phyloP scores from a whole-genome alignment of 2,888 invertebrate species.

The Plebejus melissa region DNA sequence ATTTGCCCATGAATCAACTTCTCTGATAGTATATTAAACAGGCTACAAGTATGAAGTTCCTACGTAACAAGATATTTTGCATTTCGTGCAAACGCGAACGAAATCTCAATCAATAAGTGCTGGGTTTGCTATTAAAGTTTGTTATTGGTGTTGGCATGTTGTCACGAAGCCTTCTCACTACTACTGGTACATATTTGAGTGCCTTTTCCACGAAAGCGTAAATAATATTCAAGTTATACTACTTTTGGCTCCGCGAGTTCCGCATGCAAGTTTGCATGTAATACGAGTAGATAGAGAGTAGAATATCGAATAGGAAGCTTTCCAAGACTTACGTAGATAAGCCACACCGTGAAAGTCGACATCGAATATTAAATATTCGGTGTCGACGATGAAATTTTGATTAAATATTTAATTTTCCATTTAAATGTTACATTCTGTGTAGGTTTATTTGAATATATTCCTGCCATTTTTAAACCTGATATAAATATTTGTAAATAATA shows the following conservation, averaged over 20 bases:
- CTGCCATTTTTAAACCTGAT: too few species aligned
- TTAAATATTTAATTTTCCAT: not conserved
- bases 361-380: not conserved
- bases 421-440: not conserved
- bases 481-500: too few species aligned
- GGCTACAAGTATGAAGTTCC: not conserved
- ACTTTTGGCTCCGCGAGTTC: conserved; percentile 30
- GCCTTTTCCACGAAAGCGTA: conserved; percentile 26
- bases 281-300: conserved; percentile 26
- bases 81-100: not conserved
- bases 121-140: not conserved
- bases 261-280: conserved; percentile 38
- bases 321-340: not conserved
- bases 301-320: conserved; percentile 15
- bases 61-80: not conserved
- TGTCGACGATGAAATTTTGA: too few species aligned
- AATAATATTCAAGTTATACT: conserved; percentile 30
- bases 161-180: conserved; percentile 5
- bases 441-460: too few species aligned
- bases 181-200: conserved; percentile 20
- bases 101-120: not conserved
- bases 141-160: conserved; percentile 21
- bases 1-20: too few species aligned
- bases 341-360: not conserved
- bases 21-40: not conserved